Percentiles rank a stretch among this genome's conserved stretches.
These are phyloP conservation scores for Stomatorhinus ivindoensis DNA, from an alignment of 2,113 vertebrate species.

Conservation along the genomic window DNA sequence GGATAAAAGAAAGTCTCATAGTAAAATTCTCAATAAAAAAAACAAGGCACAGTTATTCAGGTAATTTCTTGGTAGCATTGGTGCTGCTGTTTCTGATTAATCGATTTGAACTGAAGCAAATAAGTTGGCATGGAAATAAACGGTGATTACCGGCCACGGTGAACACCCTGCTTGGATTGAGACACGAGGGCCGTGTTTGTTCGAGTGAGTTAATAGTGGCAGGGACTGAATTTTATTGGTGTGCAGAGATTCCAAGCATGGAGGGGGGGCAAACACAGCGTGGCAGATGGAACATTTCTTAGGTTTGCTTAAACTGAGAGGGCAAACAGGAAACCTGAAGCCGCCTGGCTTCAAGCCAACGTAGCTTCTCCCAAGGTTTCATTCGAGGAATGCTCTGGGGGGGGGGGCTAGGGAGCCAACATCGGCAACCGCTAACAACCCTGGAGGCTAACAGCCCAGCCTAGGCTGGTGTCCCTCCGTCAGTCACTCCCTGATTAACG, in stretches of 20 bases:
- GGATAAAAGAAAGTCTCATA: neutral
- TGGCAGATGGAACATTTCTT: conserved; percentile 60
- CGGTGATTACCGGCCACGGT: neutral
- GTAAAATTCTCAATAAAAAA: neutral
- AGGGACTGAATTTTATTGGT: conserved; percentile 42
- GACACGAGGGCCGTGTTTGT: neutral
- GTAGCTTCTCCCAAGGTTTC: conserved; percentile 24
- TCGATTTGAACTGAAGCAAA: neutral
- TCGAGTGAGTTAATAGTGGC: neutral
- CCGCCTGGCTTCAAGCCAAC: conserved; percentile 27
- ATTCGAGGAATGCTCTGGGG: conserved; percentile 14
- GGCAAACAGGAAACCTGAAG: conserved; percentile 47
- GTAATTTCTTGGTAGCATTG: neutral
- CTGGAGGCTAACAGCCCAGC: conserved; percentile 22
- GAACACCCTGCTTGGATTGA: neutral
- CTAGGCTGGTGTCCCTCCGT: neutral
- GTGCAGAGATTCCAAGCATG: conserved; percentile 46
- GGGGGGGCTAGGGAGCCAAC: neutral
- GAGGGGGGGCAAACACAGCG: conserved; percentile 37
- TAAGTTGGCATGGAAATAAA: neutral
- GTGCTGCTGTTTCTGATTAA: neutral
- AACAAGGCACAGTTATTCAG: neutral
- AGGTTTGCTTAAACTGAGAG: conserved; percentile 41
- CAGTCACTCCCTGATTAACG: conserved; percentile 24
- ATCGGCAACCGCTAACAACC: conserved; percentile 21